Conservation (phyloP, 2,888 invertebrate genomes). For the Argyresthia goedartella region DNA sequence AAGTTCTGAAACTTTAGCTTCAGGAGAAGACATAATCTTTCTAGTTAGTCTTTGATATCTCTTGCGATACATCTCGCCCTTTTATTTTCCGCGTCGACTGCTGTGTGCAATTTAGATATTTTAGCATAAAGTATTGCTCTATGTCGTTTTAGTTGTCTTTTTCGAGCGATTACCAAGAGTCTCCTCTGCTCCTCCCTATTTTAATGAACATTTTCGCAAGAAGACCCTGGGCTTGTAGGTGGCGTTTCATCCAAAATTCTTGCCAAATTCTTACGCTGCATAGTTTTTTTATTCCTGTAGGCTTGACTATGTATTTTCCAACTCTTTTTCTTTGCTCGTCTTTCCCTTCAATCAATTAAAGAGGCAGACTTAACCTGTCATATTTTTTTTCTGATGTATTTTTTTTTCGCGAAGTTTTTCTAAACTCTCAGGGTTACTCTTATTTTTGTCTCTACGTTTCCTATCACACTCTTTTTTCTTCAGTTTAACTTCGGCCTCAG, state of each 20-base stretch:
- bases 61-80: neutral
- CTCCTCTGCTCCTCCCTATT: neutral
- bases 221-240: constrained; percentile 8
- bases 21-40: neutral
- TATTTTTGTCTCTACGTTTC: constrained; percentile 14
- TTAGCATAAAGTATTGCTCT: too few species aligned
- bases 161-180: neutral
- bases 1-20: too few species aligned
- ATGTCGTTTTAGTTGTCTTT: neutral
- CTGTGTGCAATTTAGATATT: too few species aligned
- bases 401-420: constrained; percentile 13
- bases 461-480: constrained; percentile 15
- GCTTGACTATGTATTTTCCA: constrained; percentile 15
- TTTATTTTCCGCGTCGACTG: neutral
- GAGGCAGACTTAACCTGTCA: constrained; percentile 13
- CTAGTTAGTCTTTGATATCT: neutral
- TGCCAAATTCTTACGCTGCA: constrained; percentile 11
- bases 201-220: neutral
- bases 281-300: constrained; percentile 12
- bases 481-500: neutral
- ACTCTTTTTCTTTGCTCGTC: constrained; percentile 14
- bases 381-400: constrained; percentile 14
- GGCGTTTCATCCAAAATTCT: constrained; percentile 9
- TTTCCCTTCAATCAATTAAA: constrained; percentile 13
- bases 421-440: constrained; percentile 12